Evolutionary conservation across 2,888 invertebrate genomes (phyloP).

Genomic region (Scaptomyza parva): DNA sequence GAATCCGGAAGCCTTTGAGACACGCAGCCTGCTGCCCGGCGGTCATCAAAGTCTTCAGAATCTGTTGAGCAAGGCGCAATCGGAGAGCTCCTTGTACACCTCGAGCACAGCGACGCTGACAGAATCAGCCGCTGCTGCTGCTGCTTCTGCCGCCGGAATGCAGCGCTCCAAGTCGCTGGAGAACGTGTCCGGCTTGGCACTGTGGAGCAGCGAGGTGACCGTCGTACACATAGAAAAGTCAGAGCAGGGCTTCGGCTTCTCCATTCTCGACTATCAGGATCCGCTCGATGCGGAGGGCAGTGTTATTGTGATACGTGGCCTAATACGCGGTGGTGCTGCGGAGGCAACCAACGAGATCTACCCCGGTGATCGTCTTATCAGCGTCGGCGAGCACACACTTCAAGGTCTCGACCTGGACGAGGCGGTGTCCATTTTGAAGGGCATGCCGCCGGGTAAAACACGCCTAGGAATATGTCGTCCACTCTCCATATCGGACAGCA

Average conservation of each 20-base stretch:
- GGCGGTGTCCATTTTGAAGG: slow-evolving; percentile 98
- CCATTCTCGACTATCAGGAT: slow-evolving; percentile 98
- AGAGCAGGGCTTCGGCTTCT: slow-evolving; percentile 98
- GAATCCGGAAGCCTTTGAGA: slow-evolving; percentile 92
- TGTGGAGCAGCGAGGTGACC: slow-evolving; percentile 98
- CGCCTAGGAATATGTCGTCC: slow-evolving; percentile 96
- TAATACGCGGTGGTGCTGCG: slow-evolving; percentile 99
- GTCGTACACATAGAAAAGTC: slow-evolving; percentile 96
- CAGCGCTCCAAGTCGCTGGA: slow-evolving; percentile 95
- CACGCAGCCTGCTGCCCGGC: slow-evolving; percentile 93
- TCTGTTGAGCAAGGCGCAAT: slow-evolving; percentile 96
- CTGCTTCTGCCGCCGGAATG: slow-evolving; percentile 58
- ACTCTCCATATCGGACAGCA: slow-evolving; percentile 84
- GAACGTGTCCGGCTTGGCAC: slow-evolving; percentile 96
- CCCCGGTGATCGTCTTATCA: slow-evolving; percentile 96
- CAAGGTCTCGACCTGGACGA: slow-evolving; percentile 97
- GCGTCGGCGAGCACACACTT: slow-evolving; percentile 95
- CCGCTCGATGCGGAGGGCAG: slow-evolving; percentile 97
- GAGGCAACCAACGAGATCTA: slow-evolving; percentile 96
- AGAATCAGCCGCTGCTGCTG: slow-evolving; percentile 85
- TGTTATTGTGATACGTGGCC: slow-evolving; percentile 97
- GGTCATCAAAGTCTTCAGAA: slow-evolving; percentile 93
- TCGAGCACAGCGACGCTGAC: slow-evolving; percentile 93
- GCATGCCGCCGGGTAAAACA: slow-evolving; percentile 95
- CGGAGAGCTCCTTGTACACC: slow-evolving; percentile 96